Conservation (phyloP, 2,797 vertebrate genomes). For the Tenualosa thibaudeaui region DNA sequence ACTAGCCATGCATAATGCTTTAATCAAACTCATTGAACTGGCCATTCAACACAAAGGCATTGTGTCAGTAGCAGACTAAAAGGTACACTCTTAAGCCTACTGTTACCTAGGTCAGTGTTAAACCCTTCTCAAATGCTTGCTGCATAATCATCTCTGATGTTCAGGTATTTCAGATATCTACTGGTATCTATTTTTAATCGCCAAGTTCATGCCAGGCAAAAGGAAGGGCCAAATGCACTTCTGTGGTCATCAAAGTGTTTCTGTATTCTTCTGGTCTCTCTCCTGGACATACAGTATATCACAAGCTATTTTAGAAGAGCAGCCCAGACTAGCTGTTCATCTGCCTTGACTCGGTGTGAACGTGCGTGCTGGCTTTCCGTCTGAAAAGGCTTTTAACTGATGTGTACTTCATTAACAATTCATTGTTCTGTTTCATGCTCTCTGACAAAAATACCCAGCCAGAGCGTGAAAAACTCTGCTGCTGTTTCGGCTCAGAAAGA, state of each 20-base stretch:
- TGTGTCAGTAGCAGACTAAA: not conserved
- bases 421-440: slow-evolving; percentile 33
- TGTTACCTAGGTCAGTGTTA: not conserved
- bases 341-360: slow-evolving; percentile 24
- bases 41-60: not conserved
- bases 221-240: slow-evolving; percentile 51
- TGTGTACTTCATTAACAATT: slow-evolving; percentile 43
- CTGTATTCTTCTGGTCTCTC: slow-evolving; percentile 44
- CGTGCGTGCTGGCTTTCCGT: slow-evolving; percentile 31
- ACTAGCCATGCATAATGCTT: not conserved
- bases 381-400: slow-evolving; percentile 41
- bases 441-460: slow-evolving; percentile 48
- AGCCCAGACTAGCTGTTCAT: slow-evolving; percentile 27
- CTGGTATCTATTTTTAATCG: not conserved
- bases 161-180: not conserved
- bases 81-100: not conserved
- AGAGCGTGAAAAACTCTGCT: not conserved
- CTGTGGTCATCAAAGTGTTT: slow-evolving; percentile 71
- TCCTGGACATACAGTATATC: slow-evolving; percentile 26
- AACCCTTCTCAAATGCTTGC: not conserved
- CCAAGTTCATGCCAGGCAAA: not conserved
- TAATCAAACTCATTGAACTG: not conserved
- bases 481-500: not conserved
- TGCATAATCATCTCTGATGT: not conserved
- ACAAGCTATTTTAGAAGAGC: not conserved